A percentile compares a stretch with the other conserved stretches of the same genome.
phyloP scores from a whole-genome alignment of 2,888 invertebrate genomes.

The Dryomyza anilis region DNA sequence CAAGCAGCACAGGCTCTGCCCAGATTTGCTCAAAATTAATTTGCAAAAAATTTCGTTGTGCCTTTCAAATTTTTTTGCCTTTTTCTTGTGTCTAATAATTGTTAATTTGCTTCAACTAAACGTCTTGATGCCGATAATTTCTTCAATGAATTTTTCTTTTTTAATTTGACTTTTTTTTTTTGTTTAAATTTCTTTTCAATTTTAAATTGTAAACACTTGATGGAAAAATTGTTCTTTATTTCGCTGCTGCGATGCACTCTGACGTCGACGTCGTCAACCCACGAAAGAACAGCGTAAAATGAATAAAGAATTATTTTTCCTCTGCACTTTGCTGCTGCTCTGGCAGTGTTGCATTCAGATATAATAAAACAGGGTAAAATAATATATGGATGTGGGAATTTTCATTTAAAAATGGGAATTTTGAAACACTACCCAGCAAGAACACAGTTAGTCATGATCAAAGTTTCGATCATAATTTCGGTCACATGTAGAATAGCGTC shows the following conservation, averaged over 20 bases:
- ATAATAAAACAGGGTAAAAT: too few species aligned
- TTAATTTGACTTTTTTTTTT: neutral
- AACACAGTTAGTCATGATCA: too few species aligned
- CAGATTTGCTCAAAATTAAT: neutral
- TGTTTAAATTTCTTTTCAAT: neutral
- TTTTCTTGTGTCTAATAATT: neutral
- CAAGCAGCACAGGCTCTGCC: too few species aligned
- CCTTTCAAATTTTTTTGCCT: slow-evolving; percentile 15
- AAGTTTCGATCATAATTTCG: too few species aligned
- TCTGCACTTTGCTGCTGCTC: slow-evolving; percentile 1
- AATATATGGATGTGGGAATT: too few species aligned
- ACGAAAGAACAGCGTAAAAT: slow-evolving; percentile 17
- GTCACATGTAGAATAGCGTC: too few species aligned
- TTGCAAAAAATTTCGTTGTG: slow-evolving; percentile 17
- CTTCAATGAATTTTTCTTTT: slow-evolving; percentile 7
- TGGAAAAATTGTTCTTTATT: neutral
- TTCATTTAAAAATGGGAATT: too few species aligned
- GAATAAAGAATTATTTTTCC: slow-evolving; percentile 27
- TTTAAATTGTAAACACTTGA: slow-evolving; percentile 10
- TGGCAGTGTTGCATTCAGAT: slow-evolving; percentile 2
- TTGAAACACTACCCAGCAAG: too few species aligned
- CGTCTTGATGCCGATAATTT: slow-evolving; percentile 22
- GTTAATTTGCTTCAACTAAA: neutral
- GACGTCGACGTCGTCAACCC: neutral
- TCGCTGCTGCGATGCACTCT: neutral